phyloP scores from a whole-genome alignment of 2,888 invertebrate genomes.

The Melieria picta region DNA sequence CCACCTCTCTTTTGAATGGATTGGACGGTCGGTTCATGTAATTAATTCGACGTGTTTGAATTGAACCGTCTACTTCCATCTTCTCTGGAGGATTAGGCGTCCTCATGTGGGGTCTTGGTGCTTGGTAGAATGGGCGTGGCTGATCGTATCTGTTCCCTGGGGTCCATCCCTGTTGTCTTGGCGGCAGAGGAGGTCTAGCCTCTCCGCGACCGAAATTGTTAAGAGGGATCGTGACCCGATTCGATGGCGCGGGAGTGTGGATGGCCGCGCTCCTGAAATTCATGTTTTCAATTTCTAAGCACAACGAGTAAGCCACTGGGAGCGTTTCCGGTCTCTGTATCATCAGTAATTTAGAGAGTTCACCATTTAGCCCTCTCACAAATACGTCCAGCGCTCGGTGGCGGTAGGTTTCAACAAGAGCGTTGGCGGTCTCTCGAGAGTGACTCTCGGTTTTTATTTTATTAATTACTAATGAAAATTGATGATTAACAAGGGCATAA shows the following conservation, averaged over 20 bases:
- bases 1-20: no score
- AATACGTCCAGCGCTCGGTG: conserved; percentile 43
- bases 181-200: no score
- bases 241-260: background rate
- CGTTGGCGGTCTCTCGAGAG: conserved; percentile 36
- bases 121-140: no score
- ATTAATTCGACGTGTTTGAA: no score
- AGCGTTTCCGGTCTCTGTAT: background rate
- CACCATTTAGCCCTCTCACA: conserved; percentile 10
- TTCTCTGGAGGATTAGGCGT: no score
- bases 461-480: conserved; percentile 24
- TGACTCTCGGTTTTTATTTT: conserved; percentile 43
- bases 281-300: background rate
- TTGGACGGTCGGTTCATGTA: no score
- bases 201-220: no score
- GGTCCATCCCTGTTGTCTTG: no score
- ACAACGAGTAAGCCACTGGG: background rate
- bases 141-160: no score
- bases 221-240: no score
- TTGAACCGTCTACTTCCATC: no score
- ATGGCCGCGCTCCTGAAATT: background rate
- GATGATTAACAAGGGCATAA: conserved; percentile 38
- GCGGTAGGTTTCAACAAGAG: conserved; percentile 39
- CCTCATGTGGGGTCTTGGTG: no score
- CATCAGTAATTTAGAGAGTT: background rate